phyloP scores from a whole-genome alignment of 2,888 invertebrate species.

The Zaprionus obscuricornis region DNA sequence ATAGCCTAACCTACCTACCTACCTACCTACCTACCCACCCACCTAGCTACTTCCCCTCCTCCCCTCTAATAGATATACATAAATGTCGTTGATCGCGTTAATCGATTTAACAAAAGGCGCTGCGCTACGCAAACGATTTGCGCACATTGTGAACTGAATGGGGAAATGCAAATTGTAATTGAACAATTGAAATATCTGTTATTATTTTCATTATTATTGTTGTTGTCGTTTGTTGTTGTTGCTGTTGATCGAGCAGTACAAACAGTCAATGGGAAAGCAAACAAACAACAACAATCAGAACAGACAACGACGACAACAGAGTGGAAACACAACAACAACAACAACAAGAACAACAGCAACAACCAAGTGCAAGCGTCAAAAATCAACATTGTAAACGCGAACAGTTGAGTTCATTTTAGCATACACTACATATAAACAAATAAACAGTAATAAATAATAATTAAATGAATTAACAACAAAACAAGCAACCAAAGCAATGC shows the following conservation, averaged over 20 bases:
- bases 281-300: slow-evolving; percentile 47
- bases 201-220: slow-evolving; percentile 20
- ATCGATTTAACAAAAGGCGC: slow-evolving; percentile 57
- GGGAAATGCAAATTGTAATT: slow-evolving; percentile 55
- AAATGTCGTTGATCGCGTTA: slow-evolving; percentile 42
- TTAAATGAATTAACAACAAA: slow-evolving; percentile 66
- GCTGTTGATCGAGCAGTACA: slow-evolving; percentile 16
- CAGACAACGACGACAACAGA: slow-evolving; percentile 18
- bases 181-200: slow-evolving; percentile 50
- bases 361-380: slow-evolving; percentile 60
- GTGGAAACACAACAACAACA: slow-evolving; percentile 12
- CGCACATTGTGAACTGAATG: slow-evolving; percentile 25
- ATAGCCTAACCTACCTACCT: slow-evolving; percentile 12
- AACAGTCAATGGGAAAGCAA: slow-evolving; percentile 35
- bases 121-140: slow-evolving; percentile 45
- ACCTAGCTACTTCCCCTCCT: neutral
- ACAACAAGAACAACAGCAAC: slow-evolving; percentile 28
- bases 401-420: slow-evolving; percentile 42
- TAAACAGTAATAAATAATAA: slow-evolving; percentile 73
- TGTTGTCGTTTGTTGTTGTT: neutral
- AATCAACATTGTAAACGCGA: slow-evolving; percentile 52
- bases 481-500: slow-evolving; percentile 25
- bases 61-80: neutral
- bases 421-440: slow-evolving; percentile 48
- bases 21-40: neutral